Evolutionary conservation across 2,888 invertebrate genomes (phyloP), one percentile per base, ranked within the genome.

Genomic region (Patella caerulea): DNA sequence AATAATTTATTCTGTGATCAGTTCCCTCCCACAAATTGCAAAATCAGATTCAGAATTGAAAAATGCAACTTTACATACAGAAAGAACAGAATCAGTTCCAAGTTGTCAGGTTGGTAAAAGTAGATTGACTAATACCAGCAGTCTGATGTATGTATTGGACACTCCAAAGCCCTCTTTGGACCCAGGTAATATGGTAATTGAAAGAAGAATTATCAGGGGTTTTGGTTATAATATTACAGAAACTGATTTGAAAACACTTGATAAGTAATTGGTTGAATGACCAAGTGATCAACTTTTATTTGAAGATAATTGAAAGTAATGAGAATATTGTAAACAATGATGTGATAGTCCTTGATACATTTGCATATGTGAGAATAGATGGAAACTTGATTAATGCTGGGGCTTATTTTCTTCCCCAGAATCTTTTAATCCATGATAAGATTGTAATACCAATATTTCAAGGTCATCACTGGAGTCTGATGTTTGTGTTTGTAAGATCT

Each of bases 251-350:
- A 19, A 59, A 9, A 59, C 59, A 11, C 19, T 59, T 17, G n/a
- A 59, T 59, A 59, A 59, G n/a, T 59, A 19, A 59, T 34, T 59
- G 59, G 59, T 17, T 59, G 59, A 59, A 59, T 59, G 59, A 59
- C 19, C 59, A 59, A 19, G 19, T 59, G n/a, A 59, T 59, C 9
- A 59, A 59, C 19, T 59, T 59, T 59, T 59, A 59, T 59, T 59
- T 59, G n/a, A 59, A 59, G 59, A 17, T 59, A 9, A 59, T 59
- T n/a, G 59, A 59, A 59, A 59, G 59, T 19, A 59, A 59, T 14
- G 59, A 59, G 19, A 34, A 34, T 34, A 34, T 4, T 34, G 59
- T 9, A 59, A 19, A 59, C 19, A 19, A 59, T 59, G 59, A 59
- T 59, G 14, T 59, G 59, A 11, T 19, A 9, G 59, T 59, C 19